Conservation (phyloP, 35 echinoderm and acorn worm species). For the Amphiura filiformis region DNA sequence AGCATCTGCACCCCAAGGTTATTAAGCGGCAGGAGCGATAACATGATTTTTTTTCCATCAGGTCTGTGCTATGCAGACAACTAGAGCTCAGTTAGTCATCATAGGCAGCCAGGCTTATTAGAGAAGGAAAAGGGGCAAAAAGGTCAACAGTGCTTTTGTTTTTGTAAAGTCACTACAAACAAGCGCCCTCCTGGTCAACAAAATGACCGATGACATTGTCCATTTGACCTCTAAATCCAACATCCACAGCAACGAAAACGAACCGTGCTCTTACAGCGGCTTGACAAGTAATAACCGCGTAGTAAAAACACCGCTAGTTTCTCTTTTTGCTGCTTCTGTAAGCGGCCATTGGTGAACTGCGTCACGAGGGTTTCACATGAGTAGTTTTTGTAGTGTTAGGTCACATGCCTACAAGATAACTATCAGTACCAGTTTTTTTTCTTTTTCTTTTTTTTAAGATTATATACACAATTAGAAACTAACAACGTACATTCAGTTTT, state of each 20-base stretch:
- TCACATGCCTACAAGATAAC: not conserved
- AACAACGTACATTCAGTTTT: conserved; percentile 11
- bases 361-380: not conserved
- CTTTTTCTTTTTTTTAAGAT: not conserved
- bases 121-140: not conserved
- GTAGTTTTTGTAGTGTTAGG: not conserved
- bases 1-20: no score
- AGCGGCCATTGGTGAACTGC: not conserved
- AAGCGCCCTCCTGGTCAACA: not conserved
- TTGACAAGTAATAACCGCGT: no score
- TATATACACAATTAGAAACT: conserved; percentile 8
- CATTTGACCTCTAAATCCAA: not conserved
- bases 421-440: conserved; percentile 7
- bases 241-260: not conserved
- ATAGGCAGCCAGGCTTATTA: not conserved
- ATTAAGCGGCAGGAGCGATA: no score
- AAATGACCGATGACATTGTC: no score
- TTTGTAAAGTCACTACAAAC: not conserved
- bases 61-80: not conserved
- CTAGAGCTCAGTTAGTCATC: not conserved
- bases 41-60: no score
- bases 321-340: no score
- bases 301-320: no score
- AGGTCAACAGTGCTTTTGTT: not conserved
- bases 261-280: no score